Percentiles rank a stretch among this genome's conserved stretches.
phyloP scores from a whole-genome alignment of 2,113 vertebrate species.

The Hydropotes inermis region DNA sequence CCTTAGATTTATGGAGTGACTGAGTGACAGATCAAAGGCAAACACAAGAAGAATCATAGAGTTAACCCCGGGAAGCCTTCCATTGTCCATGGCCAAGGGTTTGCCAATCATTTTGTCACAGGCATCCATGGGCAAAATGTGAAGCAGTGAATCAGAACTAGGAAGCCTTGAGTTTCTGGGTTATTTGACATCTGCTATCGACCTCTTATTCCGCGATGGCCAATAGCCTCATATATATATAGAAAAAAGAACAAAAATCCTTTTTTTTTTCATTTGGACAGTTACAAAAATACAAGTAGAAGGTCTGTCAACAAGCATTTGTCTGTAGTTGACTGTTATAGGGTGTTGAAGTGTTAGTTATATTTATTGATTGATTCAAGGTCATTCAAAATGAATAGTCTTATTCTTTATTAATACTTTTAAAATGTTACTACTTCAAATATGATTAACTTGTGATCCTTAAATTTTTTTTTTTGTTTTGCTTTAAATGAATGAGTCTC shows the following conservation, averaged over 20 bases:
- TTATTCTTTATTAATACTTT: background rate
- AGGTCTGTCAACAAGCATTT: background rate
- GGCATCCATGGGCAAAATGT: background rate
- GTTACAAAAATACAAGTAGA: background rate
- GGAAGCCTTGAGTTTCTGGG: background rate
- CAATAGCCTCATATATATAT: background rate
- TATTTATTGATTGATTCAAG: background rate
- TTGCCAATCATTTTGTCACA: background rate
- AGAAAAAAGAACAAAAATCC: background rate
- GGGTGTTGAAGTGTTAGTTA: background rate
- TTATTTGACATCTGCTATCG: slow-evolving; percentile 29
- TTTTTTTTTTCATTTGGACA: background rate
- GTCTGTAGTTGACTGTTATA: background rate
- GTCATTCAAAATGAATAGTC: background rate
- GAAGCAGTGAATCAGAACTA: background rate
- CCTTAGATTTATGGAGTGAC: background rate
- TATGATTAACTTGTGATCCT: background rate
- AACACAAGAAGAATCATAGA: background rate
- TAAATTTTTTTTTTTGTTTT: background rate
- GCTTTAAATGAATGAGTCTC: background rate
- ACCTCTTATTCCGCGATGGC: background rate
- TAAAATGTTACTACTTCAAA: background rate
- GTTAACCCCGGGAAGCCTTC: background rate
- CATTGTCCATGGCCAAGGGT: background rate
- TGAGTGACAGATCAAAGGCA: slow-evolving; percentile 29